Percentiles rank a stretch among this genome's conserved stretches.
These are phyloP conservation scores for Lottia gigantea DNA, from an alignment of 2,888 invertebrate genomes.

Conservation along the genomic window DNA sequence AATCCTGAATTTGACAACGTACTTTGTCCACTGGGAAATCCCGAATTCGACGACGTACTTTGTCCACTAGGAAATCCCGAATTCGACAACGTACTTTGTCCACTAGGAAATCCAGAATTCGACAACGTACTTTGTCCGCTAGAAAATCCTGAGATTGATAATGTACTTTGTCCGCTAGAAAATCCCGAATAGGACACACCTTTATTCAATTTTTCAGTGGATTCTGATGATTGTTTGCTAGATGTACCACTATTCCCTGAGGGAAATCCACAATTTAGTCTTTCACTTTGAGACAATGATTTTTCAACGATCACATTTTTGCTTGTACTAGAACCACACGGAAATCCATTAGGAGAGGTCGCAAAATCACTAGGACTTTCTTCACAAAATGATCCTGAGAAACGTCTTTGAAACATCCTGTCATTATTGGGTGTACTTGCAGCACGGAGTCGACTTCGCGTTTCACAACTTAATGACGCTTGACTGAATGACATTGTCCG, in stretches of 20 bases:
- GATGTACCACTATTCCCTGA: background rate
- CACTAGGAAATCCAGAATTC: background rate
- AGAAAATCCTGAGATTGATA: constrained; percentile 9
- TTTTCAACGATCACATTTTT: background rate
- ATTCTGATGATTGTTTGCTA: background rate
- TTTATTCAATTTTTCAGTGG: too few relatives aligned
- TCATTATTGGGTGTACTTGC: background rate
- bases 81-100: background rate
- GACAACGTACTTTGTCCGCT: constrained; percentile 11
- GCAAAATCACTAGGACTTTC: constrained; percentile 6
- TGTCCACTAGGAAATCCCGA: background rate
- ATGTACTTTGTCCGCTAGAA: background rate
- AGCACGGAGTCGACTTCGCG: background rate
- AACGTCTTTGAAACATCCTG: background rate
- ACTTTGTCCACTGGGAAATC: background rate
- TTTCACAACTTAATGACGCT: background rate
- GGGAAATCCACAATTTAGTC: background rate
- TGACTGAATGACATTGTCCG: background rate
- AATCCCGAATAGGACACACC: too few relatives aligned
- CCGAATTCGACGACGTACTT: background rate
- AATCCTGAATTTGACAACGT: background rate
- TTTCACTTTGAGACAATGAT: background rate
- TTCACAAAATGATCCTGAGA: background rate
- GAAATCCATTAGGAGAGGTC: constrained; percentile 1
- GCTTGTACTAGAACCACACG: background rate